Evolutionary conservation across 2,113 vertebrate genomes (phyloP), one percentile per base, ranked within the genome.

Genomic region (Aptenodytes forsteri): DNA sequence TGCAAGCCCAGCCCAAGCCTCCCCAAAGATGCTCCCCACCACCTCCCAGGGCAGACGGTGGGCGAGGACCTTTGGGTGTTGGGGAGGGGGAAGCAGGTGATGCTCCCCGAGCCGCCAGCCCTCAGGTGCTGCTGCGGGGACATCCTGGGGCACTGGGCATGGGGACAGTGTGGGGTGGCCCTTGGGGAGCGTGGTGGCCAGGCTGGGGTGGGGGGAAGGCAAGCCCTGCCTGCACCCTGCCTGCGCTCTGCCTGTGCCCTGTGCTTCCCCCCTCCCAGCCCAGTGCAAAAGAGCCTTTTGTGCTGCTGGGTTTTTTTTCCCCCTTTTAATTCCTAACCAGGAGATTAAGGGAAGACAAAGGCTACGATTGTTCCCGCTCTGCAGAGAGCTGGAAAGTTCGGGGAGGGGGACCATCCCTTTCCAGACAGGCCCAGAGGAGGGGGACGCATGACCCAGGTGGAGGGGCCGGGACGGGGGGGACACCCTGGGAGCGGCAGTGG

Each of bases 331-430:
- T 97, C 95, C 97, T 96, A 97, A 96, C 95, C 86, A 93, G 89
- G 95, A 97, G 97, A 96, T 97, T 97, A 97, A 87, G 93, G 82
- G 86, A 93, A 95, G 96, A 97, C 96, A 97, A 97, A 95, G 95
- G 93, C 84, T 78, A 47, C 81, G 58, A 97, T 98, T 98, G 97
- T 97, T 97, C 95, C 95, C 9, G 14, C 89, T 95, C 94, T 79
- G 59, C 86, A 59, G 93, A 95, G 94, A 85, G 92, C 93, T 97
- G 94, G 94, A 91, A 96, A 94, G 92, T 94, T 94, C 81, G 65
- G 66, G 80, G 83, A 83, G 93, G 83, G 92, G 71, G 38, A 83
- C 90, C 14, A 34, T 86, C 92, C 81, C 83, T 87, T 90, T 92
- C 70, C 95, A 93, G 95, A 90, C 84, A 90, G 92, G 26, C 71